A percentile compares a stretch with the other conserved stretches of the same genome.
These are phyloP conservation scores for Strongylocentrotus purpuratus DNA, from an alignment of 35 echinoderm and acorn worm species.

Conservation along the genomic window DNA sequence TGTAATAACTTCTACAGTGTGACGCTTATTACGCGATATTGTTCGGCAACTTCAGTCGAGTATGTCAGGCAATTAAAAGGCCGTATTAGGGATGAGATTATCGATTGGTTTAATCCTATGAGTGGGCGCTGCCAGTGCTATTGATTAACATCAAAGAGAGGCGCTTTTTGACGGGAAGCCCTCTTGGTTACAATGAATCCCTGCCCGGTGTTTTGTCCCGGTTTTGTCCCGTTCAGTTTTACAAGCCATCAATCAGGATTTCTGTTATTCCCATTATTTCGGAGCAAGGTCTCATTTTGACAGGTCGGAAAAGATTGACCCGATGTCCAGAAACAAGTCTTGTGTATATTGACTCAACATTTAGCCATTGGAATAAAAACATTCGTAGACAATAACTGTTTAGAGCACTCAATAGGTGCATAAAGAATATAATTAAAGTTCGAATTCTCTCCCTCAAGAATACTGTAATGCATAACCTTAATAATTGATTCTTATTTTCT, in stretches of 20 bases:
- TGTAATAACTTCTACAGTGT: slow-evolving; percentile 12
- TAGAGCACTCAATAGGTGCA: too few relatives aligned
- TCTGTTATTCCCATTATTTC: not conserved
- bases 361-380: too few relatives aligned
- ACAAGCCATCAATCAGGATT: slow-evolving; percentile 37
- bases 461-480: too few relatives aligned
- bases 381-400: too few relatives aligned
- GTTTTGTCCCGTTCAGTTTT: not conserved
- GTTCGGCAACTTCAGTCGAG: slow-evolving; percentile 29
- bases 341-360: too few relatives aligned
- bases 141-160: slow-evolving; percentile 26
- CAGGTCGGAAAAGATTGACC: not conserved
- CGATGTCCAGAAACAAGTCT: not conserved
- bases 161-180: not conserved
- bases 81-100: not conserved
- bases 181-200: not conserved
- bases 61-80: slow-evolving; percentile 9
- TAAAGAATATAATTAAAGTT: too few relatives aligned
- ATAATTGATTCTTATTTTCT: too few relatives aligned
- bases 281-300: not conserved
- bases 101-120: not conserved
- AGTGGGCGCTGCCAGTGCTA: not conserved
- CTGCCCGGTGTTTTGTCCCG: not conserved
- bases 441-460: too few relatives aligned
- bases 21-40: slow-evolving; percentile 10